Percentiles rank a stretch among this genome's conserved stretches.
Conservation (phyloP, 2,113 vertebrate species). For the Anhinga rufa region DNA sequence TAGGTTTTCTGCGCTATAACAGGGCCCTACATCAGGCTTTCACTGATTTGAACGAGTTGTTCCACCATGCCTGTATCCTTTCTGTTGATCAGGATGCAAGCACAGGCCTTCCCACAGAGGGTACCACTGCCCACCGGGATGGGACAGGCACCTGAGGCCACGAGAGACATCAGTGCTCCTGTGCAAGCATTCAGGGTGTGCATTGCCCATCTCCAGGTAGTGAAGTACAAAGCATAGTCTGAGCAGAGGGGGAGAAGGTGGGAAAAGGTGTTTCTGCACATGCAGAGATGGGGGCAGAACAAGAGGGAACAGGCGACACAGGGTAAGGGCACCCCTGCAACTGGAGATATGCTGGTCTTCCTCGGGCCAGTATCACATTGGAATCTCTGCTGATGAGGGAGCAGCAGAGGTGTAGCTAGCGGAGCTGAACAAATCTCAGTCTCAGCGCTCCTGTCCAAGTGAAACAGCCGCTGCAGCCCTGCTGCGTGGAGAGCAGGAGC, state of each 20-base stretch:
- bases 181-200: too few relatives aligned
- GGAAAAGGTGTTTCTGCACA: neutral
- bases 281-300: neutral
- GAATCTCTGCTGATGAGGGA: neutral
- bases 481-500: neutral
- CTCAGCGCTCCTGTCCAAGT: neutral
- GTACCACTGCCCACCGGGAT: neutral
- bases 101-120: neutral
- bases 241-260: neutral
- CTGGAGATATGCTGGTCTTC: neutral
- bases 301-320: neutral
- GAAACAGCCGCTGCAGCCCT: neutral
- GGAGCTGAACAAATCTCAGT: neutral
- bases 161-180: accelerated
- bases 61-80: neutral
- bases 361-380: neutral
- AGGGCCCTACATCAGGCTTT: neutral
- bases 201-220: neutral
- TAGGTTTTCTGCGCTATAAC: neutral
- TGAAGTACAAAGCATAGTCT: neutral
- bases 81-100: neutral
- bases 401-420: neutral
- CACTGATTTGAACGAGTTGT: accelerated
- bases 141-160: neutral
- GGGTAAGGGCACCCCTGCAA: neutral